A percentile compares a stretch with the other conserved stretches of the same genome.
phyloP scores from a whole-genome alignment of 2,113 vertebrate genomes.

The Nematolebias whitei region DNA sequence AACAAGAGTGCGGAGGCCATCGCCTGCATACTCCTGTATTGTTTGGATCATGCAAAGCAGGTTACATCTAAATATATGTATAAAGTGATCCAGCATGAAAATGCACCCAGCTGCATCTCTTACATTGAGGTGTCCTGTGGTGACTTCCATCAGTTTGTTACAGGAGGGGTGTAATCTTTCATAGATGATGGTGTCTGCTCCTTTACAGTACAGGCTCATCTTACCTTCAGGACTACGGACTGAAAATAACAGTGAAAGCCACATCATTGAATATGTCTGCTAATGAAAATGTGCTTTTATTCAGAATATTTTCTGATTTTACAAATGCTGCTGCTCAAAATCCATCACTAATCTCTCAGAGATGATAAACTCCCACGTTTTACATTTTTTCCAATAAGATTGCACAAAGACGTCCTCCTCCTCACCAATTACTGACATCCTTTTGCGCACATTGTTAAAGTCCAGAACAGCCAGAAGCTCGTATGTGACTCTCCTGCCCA shows the following conservation, averaged over 20 bases:
- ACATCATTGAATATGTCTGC: neutral
- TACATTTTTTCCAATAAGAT: too few species aligned
- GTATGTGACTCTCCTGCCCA: conserved; percentile 84
- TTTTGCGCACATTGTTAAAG: conserved; percentile 92
- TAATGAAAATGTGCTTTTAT: neutral
- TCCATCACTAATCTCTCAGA: neutral
- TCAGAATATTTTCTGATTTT: neutral
- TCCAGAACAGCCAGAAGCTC: conserved; percentile 91
- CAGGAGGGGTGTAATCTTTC: conserved; percentile 86
- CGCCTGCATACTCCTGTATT: conserved; percentile 88
- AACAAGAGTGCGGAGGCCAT: conserved; percentile 89
- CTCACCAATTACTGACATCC: conserved; percentile 95
- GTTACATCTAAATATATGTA: neutral
- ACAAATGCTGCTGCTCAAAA: too few species aligned
- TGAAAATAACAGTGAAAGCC: conserved; percentile 48
- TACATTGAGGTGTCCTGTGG: conserved; percentile 89
- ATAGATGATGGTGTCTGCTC: conserved; percentile 92
- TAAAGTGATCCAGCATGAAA: neutral
- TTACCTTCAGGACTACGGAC: conserved; percentile 86
- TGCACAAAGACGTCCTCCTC: neutral
- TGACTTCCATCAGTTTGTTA: conserved; percentile 78
- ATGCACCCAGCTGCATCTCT: conserved; percentile 53
- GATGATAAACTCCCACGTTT: neutral
- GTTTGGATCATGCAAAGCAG: neutral
- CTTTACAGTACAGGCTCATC: conserved; percentile 91